Conservation (phyloP, 2,797 vertebrate species). For the Scolopax rusticola region DNA sequence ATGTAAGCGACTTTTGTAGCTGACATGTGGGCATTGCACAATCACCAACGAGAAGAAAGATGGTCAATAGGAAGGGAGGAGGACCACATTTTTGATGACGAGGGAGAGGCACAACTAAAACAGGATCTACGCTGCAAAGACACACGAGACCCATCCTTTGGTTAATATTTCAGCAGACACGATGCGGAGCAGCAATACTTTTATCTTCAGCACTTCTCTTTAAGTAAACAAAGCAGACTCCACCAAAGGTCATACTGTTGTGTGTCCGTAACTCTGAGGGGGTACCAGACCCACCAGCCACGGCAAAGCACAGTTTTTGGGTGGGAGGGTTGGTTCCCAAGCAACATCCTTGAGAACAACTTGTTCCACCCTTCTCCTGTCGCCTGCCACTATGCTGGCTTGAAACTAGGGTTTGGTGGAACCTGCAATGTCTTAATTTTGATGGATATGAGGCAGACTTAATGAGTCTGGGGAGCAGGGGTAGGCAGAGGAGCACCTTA, state of each 20-base stretch:
- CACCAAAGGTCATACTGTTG: neutral
- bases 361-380: neutral
- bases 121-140: neutral
- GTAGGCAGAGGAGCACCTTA: neutral
- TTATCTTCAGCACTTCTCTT: neutral
- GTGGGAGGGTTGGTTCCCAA: neutral
- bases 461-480: neutral
- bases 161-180: slow-evolving; percentile 1
- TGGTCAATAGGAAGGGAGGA: slow-evolving; percentile 23
- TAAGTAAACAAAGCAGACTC: neutral
- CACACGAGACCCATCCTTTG: rapidly evolving
- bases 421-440: neutral
- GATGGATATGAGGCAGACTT: rapidly evolving
- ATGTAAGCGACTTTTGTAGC: slow-evolving; percentile 5
- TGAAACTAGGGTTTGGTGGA: neutral
- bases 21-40: neutral
- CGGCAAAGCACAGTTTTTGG: neutral
- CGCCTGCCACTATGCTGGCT: neutral
- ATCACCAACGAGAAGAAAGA: neutral
- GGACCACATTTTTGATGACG: neutral
- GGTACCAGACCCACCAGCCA: neutral
- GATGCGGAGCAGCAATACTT: neutral
- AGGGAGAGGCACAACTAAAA: neutral
- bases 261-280: rapidly evolving
- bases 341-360: neutral